These are phyloP conservation scores for Platycheirus rosarum DNA, from an alignment of 2,888 invertebrate genomes.

Conservation along the genomic window DNA sequence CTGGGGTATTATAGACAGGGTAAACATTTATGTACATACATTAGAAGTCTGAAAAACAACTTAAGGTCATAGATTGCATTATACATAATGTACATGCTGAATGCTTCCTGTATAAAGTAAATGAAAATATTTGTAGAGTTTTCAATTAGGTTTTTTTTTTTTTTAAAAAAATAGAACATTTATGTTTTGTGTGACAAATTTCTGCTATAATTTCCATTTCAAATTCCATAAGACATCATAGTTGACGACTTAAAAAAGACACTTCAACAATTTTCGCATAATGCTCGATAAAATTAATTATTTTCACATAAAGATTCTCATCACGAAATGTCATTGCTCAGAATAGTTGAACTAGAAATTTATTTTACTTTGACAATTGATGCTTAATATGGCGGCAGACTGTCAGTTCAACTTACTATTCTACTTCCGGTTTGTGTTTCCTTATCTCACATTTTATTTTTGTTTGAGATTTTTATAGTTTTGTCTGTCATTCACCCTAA, in stretches of 20 bases:
- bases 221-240: conserved; percentile 4
- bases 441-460: conserved; percentile 3
- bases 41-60: neutral
- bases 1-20: neutral
- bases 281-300: neutral
- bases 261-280: neutral
- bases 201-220: neutral
- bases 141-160: neutral
- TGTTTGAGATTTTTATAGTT: too few species aligned
- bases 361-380: neutral
- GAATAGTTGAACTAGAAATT: neutral
- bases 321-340: neutral
- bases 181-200: neutral
- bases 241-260: neutral
- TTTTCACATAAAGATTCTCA: conserved; percentile 4
- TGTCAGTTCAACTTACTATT: neutral
- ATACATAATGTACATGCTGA: neutral
- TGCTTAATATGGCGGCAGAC: neutral
- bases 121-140: neutral
- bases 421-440: neutral
- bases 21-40: too few species aligned
- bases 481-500: too few species aligned
- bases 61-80: conserved; percentile 14
- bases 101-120: neutral
- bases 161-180: too few species aligned